Evolutionary conservation across 2,797 vertebrate genomes (phyloP).

Genomic region (Cercopithecus mitis): DNA sequence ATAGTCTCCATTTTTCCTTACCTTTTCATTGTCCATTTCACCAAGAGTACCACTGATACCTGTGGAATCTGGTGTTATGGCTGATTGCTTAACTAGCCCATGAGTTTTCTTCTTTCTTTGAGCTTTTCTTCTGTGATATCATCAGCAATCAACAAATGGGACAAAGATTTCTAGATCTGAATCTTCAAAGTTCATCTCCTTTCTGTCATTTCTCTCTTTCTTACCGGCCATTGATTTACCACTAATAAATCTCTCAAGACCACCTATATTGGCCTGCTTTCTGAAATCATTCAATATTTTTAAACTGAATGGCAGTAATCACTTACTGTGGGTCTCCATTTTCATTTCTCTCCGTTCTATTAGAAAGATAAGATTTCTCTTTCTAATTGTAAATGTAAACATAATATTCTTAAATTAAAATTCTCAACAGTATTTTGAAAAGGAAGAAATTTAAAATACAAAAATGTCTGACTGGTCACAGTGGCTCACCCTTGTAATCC

Average conservation of each 20-base stretch:
- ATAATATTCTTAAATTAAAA: background rate
- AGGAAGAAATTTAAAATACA: background rate
- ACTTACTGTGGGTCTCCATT: background rate
- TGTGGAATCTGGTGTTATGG: background rate
- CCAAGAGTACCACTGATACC: background rate
- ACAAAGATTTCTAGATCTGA: background rate
- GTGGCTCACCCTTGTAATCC: too few relatives aligned
- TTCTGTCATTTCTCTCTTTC: background rate
- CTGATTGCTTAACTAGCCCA: background rate
- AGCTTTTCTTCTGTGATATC: background rate
- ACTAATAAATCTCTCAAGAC: background rate
- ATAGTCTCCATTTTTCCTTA: background rate
- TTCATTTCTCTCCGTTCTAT: background rate
- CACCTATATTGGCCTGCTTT: background rate
- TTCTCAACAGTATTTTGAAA: background rate
- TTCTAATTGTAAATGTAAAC: background rate
- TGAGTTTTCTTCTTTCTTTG: background rate
- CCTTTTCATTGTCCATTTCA: background rate
- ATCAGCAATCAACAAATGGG: background rate
- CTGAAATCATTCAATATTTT: background rate
- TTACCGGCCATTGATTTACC: background rate
- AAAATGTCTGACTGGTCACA: background rate
- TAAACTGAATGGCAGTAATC: background rate
- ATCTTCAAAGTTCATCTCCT: background rate
- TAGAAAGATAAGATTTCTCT: background rate